These are phyloP conservation scores for Bombus affinis DNA, from an alignment of 1,140 invertebrate species.

Conservation along the genomic window DNA sequence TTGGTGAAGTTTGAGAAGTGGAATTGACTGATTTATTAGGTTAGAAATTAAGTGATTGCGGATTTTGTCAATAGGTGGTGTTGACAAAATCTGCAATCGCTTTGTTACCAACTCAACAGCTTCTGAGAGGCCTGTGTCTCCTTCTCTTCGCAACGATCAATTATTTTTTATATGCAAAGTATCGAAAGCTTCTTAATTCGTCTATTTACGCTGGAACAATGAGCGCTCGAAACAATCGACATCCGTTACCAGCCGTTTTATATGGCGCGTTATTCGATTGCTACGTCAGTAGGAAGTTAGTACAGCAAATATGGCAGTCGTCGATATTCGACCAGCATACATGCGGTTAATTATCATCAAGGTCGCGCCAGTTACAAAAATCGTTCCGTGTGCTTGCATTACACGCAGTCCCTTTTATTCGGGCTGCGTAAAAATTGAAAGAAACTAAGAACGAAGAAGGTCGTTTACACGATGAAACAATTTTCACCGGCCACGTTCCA, in stretches of 20 bases:
- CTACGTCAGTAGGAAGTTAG: not conserved
- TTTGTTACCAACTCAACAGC: no score
- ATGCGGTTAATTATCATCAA: not conserved
- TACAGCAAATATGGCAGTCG: not conserved
- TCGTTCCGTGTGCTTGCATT: not conserved
- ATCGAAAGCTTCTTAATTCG: not conserved
- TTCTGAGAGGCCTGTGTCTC: not conserved
- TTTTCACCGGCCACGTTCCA: constrained; percentile 18
- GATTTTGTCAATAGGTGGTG: no score
- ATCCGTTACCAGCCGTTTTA: not conserved
- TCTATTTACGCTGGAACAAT: not conserved
- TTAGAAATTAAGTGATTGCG: no score
- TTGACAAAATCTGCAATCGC: no score
- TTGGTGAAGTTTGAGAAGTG: no score
- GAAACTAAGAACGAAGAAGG: not conserved
- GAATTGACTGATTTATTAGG: no score
- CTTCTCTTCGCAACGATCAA: not conserved
- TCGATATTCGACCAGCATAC: not conserved
- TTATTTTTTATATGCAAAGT: not conserved
- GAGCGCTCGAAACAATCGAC: not conserved
- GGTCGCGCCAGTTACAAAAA: not conserved
- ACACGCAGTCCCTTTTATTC: not conserved
- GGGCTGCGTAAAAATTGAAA: not conserved
- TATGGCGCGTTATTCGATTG: not conserved
- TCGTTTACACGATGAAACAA: not conserved